Evolutionary conservation across 2,113 vertebrate species (phyloP), one percentile per base, ranked within the genome.

Genomic region (Cinclus cinclus): DNA sequence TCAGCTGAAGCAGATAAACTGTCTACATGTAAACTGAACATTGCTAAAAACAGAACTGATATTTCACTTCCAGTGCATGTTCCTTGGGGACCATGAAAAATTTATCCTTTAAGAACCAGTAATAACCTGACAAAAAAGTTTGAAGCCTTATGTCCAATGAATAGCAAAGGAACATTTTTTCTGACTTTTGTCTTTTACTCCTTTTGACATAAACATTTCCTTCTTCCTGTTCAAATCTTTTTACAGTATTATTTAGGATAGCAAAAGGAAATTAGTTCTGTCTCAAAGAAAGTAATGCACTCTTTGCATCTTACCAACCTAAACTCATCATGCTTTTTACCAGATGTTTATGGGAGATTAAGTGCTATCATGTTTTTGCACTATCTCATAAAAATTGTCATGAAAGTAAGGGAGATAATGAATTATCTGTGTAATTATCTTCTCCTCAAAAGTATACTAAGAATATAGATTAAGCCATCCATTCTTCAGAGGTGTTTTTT

Each of bases 191-290:
- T 60, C 17, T 73, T 88, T 83, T 89, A 49, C 15, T 82, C 8
- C 28, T 95, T 94, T 65, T 74, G 65, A 94, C 63, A 91, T 59
- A 89, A 90, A 80, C 21, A 69, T 70, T 88, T 37, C 71, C 56
- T 87, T 30, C n/a, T 75, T 50, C 17, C 59, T 71, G 52, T 83
- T 91, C 60, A 95, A 87, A 53, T 71, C 44, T 92, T 87, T 93
- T 96, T 86, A 91, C 55, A 87, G 30, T 79, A 22, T 68, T 94
- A 88, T 97, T 97, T 96, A 92, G 97, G 95, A 95, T 86, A 83
- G 69, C 67, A 85, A 92, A 86, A 65, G 77, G 55, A 95, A 96
- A 58, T 52, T 16, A 96, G 59, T 85, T 85, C 50, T 87, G 71
- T 87, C 80, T 92, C 53, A 44, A 52, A 76, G 42, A 81, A 91